phyloP scores from a whole-genome alignment of 1,140 invertebrate genomes.

The Heliconius hermathena region DNA sequence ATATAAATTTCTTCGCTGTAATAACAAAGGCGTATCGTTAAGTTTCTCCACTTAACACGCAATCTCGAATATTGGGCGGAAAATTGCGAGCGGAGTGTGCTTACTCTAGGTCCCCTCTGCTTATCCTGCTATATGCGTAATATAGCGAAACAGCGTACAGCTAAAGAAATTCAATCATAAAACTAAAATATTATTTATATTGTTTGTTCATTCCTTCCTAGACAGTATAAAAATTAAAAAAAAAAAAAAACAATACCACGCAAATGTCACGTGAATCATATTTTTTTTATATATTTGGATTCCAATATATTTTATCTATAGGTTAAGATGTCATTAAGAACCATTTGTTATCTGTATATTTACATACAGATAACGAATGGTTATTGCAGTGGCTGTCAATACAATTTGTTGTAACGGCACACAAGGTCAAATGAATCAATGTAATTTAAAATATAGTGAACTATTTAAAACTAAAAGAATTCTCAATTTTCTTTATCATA shows the following conservation, averaged over 20 bases:
- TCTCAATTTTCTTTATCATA: background rate
- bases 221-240: too few species aligned
- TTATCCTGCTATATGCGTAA: too few species aligned
- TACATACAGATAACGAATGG: background rate
- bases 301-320: slow-evolving; percentile 9
- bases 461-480: background rate
- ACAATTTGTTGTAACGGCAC: background rate
- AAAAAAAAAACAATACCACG: background rate
- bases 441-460: background rate
- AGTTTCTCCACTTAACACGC: too few species aligned
- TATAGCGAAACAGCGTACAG: too few species aligned
- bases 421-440: slow-evolving; percentile 14
- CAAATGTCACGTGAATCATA: background rate
- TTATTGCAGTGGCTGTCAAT: background rate
- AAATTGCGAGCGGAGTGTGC: too few species aligned
- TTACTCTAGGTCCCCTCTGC: too few species aligned
- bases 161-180: too few species aligned
- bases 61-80: too few species aligned
- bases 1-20: too few species aligned
- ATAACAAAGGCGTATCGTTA: too few species aligned
- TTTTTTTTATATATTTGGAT: background rate
- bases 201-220: too few species aligned
- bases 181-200: too few species aligned
- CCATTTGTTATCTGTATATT: background rate
- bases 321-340: slow-evolving; percentile 14